Evolutionary conservation across 2,888 invertebrate genomes (phyloP).

Genomic region (Apoda limacodes): DNA sequence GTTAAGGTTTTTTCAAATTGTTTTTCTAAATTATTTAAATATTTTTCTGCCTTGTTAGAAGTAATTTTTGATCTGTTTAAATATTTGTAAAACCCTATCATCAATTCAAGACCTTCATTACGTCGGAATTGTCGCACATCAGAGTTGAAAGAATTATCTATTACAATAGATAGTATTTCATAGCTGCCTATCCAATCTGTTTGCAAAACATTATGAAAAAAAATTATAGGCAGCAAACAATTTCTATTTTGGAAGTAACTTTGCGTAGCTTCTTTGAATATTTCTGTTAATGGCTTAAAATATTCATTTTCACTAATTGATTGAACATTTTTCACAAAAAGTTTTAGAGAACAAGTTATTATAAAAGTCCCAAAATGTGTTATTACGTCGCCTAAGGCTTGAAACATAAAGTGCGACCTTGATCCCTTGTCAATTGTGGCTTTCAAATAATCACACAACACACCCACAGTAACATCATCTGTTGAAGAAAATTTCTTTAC

Average conservation of each 20-base stretch:
- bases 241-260: slow-evolving; percentile 74
- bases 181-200: slow-evolving; percentile 75
- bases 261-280: slow-evolving; percentile 65
- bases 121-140: slow-evolving; percentile 74
- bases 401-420: slow-evolving; percentile 72
- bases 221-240: slow-evolving; percentile 72
- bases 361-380: slow-evolving; percentile 74
- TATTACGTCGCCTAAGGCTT: slow-evolving; percentile 75
- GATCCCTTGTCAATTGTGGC: slow-evolving; percentile 73
- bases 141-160: slow-evolving; percentile 70
- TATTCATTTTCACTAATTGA: slow-evolving; percentile 40
- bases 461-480: slow-evolving; percentile 63
- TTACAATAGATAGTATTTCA: slow-evolving; percentile 66
- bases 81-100: slow-evolving; percentile 74
- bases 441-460: slow-evolving; percentile 66
- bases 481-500: slow-evolving; percentile 71
- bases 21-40: slow-evolving; percentile 52
- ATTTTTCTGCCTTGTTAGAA: slow-evolving; percentile 33
- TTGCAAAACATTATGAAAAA: slow-evolving; percentile 75
- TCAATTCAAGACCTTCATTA: slow-evolving; percentile 75
- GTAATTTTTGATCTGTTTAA: slow-evolving; percentile 55
- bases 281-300: slow-evolving; percentile 45
- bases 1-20: slow-evolving; percentile 51
- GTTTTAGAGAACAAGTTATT: slow-evolving; percentile 71
- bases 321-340: slow-evolving; percentile 34